Evolutionary conservation across 2,113 vertebrate genomes (phyloP).

Genomic region (Campylomormyrus tamandua): DNA sequence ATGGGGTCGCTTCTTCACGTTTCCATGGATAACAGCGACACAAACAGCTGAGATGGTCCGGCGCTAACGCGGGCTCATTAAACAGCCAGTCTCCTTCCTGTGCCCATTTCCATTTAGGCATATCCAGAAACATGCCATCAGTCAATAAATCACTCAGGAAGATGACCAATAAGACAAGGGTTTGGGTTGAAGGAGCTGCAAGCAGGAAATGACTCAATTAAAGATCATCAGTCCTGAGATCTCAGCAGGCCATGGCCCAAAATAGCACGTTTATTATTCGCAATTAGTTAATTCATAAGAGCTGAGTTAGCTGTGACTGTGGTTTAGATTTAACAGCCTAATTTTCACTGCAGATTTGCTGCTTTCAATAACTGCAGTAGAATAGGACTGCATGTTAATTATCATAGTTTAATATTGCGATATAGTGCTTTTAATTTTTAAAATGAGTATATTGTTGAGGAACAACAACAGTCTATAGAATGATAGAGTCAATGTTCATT

Average conservation of each 20-base stretch:
- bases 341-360: not conserved
- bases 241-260: not conserved
- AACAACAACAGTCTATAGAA: not conserved
- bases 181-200: not conserved
- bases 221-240: not conserved
- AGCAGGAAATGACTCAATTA: conserved; percentile 1
- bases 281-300: not conserved
- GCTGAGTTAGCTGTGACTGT: not conserved
- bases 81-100: not conserved
- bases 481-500: not conserved
- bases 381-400: not conserved
- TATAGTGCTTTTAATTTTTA: not conserved
- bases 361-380: not conserved
- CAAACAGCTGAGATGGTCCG: conserved; percentile 10
- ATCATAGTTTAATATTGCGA: not conserved
- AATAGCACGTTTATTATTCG: not conserved
- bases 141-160: not conserved
- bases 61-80: not conserved
- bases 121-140: not conserved
- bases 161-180: not conserved
- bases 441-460: not conserved
- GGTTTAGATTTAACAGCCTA: not conserved
- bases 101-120: not conserved
- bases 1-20: conserved; percentile 16
- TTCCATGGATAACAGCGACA: not conserved